Conservation (phyloP, 1,140 invertebrate species). For the Hestina assimilis region DNA sequence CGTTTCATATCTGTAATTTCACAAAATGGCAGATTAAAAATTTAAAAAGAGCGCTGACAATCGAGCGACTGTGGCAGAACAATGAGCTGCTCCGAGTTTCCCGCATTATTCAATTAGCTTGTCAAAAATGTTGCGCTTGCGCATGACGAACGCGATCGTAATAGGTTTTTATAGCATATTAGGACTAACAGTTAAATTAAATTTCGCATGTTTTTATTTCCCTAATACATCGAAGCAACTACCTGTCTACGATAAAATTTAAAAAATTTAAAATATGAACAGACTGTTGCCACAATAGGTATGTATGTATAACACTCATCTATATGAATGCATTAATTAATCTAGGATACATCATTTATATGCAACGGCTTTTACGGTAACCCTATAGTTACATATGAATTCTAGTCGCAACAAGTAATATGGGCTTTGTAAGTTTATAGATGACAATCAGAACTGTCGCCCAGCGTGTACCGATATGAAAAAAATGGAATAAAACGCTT, state of each 20-base stretch:
- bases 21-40: constrained; percentile 69
- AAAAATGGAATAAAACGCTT: constrained; percentile 25
- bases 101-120: constrained; percentile 69
- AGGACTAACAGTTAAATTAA: constrained; percentile 1
- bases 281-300: neutral
- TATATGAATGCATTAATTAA: neutral
- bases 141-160: constrained; percentile 13
- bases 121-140: constrained; percentile 58
- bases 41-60: constrained; percentile 62
- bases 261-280: too few species aligned
- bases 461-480: neutral
- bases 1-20: constrained; percentile 70
- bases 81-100: constrained; percentile 46
- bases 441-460: constrained; percentile 2
- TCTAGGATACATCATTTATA: neutral
- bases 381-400: neutral
- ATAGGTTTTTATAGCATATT: constrained; percentile 5
- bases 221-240: too few species aligned
- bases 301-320: neutral
- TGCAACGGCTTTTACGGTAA: neutral
- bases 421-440: neutral
- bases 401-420: neutral
- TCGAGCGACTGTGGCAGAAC: constrained; percentile 47
- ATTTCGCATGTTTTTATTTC: too few species aligned
- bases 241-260: too few species aligned